Evolutionary conservation across 2,113 vertebrate species (phyloP), one percentile per base, ranked within the genome.

Genomic region (Chitala chitala): DNA sequence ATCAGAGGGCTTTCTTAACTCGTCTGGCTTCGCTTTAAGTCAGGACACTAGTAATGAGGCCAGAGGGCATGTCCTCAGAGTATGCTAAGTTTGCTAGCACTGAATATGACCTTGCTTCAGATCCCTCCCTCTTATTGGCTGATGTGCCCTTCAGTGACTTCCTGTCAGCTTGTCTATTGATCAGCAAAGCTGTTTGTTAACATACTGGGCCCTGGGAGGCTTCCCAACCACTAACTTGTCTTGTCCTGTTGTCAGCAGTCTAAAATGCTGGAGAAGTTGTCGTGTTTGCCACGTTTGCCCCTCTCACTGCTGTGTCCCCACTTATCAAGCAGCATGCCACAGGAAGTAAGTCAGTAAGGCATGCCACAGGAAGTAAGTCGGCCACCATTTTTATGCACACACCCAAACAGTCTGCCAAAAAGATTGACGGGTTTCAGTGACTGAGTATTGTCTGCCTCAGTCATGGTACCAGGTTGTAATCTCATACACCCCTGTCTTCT

Each of bases 21-120:
- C 59, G 17, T n/a, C 33, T 38, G 33, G 59, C 26, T n/a, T 7
- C 38, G 9, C 29, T 38, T 9, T n/a, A 36, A 63, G 4, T 29
- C 42, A 9, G 58, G 31, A 1, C 10, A 61, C 26, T 29, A 61
- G 31, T 29, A 33, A 4, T 61, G 2, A 1, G 22, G 26, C 64
- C 22, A 24, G n/a, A 10, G 40, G 38, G 22, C 24, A n/a, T 4
- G 51, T 17, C 51, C 20, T 9, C 51, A 54, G 53, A 22, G 53
- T 7, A n/a, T 15, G 38, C 42, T 29, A 26, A 46, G 20, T 68
- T 48, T 31, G 12, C 22, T 13, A 0, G 29, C 46, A 24, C 26
- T 15, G 42, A 68, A 12, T 48, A 24, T 68, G 64, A 68, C 64
- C 64, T 68, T 29, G 64, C 42, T 42, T 42, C 64, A 66, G 38